Conservation (phyloP, 2,113 vertebrate genomes). For the Saimiri boliviensis region DNA sequence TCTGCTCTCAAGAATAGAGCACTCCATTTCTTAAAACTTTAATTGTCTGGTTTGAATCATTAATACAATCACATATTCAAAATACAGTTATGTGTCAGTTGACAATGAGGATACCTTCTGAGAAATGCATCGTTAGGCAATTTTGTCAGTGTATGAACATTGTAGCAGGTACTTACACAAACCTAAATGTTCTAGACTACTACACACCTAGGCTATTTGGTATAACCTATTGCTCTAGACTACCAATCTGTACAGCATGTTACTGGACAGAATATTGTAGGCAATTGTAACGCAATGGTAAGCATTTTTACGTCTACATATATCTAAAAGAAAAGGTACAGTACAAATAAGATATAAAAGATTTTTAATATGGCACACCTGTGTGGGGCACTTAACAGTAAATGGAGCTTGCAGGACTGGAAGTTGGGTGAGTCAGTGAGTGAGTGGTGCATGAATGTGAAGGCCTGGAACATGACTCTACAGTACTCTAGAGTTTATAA, state of each 20-base stretch:
- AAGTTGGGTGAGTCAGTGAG: not conserved
- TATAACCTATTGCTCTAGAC: not conserved
- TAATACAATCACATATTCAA: constrained; percentile 6
- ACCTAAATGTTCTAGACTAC: not conserved
- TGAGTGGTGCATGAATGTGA: not conserved
- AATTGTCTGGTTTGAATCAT: not conserved
- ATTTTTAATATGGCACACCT: not conserved
- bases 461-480: not conserved
- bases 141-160: not conserved
- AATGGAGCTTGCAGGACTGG: not conserved
- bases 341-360: not conserved
- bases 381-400: not conserved
- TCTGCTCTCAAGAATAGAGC: not conserved
- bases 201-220: not conserved
- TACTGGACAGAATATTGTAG: not conserved
- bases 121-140: not conserved
- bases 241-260: not conserved
- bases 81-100: not conserved
- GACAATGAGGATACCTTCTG: not conserved
- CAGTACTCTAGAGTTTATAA: not conserved
- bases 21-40: not conserved
- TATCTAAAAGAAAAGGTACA: not conserved
- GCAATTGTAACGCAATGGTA: not conserved
- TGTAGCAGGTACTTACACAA: not conserved
- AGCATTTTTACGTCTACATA: not conserved